Conservation (phyloP, 1,140 invertebrate species). For the Frieseomelitta varia region DNA sequence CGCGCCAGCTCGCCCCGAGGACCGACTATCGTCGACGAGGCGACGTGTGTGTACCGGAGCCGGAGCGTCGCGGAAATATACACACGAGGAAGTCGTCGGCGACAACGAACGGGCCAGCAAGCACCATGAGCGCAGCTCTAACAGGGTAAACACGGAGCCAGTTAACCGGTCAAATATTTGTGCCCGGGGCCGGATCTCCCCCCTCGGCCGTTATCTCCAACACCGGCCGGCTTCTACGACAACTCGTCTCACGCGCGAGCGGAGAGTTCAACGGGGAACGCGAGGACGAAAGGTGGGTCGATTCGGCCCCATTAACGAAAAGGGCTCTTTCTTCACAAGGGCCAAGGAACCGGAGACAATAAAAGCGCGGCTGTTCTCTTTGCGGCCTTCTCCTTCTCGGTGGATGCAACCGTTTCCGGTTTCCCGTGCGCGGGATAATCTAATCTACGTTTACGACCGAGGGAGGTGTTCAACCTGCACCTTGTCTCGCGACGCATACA, state of each 20-base stretch:
- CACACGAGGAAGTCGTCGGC: conserved; percentile 40
- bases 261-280: background rate
- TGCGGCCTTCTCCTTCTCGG: conserved; percentile 27
- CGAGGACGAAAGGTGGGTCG: conserved; percentile 61
- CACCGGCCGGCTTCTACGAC: conserved; percentile 65
- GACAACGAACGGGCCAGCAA: conserved; percentile 17
- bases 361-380: conserved; percentile 62
- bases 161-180: conserved; percentile 81
- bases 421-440: conserved; percentile 56
- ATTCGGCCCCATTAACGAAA: conserved; percentile 70
- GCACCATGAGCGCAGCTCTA: conserved; percentile 49
- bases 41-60: conserved; percentile 13
- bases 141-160: conserved; percentile 75
- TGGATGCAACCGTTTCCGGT: conserved; percentile 62
- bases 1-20: conserved; percentile 2
- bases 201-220: conserved; percentile 71
- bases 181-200: conserved; percentile 56
- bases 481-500: background rate
- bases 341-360: conserved; percentile 68
- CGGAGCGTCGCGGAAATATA: conserved; percentile 9
- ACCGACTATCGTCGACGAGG: background rate
- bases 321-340: conserved; percentile 69
- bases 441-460: conserved; percentile 67
- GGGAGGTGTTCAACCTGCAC: conserved; percentile 4
- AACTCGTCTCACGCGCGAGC: conserved; percentile 10